Evolutionary conservation across 2,888 invertebrate species (phyloP).

Genomic region (Parascotia fuliginaria): DNA sequence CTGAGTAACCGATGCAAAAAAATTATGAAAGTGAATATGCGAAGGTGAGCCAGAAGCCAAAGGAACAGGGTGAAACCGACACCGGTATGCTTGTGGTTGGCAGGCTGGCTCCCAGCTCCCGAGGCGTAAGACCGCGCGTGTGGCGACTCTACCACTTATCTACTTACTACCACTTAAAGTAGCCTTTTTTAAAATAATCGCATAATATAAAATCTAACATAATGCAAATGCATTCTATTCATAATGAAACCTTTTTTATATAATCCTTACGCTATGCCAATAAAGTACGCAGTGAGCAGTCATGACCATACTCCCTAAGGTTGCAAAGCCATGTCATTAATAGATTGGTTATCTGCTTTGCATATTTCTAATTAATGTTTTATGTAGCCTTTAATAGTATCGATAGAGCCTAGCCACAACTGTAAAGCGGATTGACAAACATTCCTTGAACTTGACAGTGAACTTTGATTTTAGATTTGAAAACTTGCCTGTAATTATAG

Average conservation of each 20-base stretch:
- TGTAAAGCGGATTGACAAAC: too few species aligned
- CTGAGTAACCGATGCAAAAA: slow-evolving; percentile 49
- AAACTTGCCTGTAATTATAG: too few species aligned
- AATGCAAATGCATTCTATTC: slow-evolving; percentile 15
- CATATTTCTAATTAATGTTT: too few species aligned
- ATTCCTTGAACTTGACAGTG: too few species aligned
- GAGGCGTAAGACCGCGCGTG: slow-evolving; percentile 22
- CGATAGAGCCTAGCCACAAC: too few species aligned
- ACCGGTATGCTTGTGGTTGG: slow-evolving; percentile 66
- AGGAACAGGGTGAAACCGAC: slow-evolving; percentile 62
- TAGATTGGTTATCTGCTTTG: too few species aligned
- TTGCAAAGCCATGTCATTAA: too few species aligned
- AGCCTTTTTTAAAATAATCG: slow-evolving; percentile 30
- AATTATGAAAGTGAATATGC: slow-evolving; percentile 69
- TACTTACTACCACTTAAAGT: slow-evolving; percentile 27
- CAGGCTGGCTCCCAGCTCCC: slow-evolving; percentile 26
- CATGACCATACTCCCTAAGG: too few species aligned
- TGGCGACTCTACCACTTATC: slow-evolving; percentile 22
- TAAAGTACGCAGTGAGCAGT: too few species aligned
- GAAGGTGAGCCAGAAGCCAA: slow-evolving; percentile 64
- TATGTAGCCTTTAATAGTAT: too few species aligned
- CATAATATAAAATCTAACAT: slow-evolving; percentile 19
- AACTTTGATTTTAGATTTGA: too few species aligned
- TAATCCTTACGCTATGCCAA: background rate
- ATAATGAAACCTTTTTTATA: slow-evolving; percentile 7